Percentiles rank a stretch among this genome's conserved stretches.
phyloP scores from a whole-genome alignment of 2,888 invertebrate species.

The Tyria jacobaeae region DNA sequence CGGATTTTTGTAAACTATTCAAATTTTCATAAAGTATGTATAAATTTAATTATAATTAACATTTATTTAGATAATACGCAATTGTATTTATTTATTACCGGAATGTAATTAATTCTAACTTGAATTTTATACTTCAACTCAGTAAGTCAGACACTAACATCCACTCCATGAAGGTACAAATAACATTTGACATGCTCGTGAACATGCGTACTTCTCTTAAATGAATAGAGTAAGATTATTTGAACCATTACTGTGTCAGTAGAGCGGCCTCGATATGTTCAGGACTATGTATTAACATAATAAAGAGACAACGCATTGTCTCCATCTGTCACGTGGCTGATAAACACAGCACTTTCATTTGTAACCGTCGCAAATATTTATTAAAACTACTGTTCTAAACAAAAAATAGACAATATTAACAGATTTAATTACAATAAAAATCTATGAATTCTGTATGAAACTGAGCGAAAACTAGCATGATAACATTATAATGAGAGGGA shows the following conservation, averaged over 20 bases:
- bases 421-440: background rate
- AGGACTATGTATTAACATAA: constrained; percentile 47
- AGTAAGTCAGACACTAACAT: too few relatives aligned
- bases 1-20: background rate
- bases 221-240: constrained; percentile 8
- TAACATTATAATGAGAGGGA: too few relatives aligned
- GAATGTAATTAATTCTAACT: background rate
- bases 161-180: too few relatives aligned
- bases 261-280: constrained; percentile 36
- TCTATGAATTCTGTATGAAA: background rate
- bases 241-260: constrained; percentile 42
- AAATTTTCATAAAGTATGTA: background rate
- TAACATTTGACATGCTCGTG: background rate
- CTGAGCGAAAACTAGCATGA: too few relatives aligned
- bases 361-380: background rate
- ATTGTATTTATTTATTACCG: background rate
- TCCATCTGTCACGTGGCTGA: background rate
- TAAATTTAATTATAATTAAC: background rate
- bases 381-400: background rate
- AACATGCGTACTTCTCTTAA: background rate
- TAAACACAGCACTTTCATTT: constrained; percentile 16
- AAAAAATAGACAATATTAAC: background rate
- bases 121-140: background rate
- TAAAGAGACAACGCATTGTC: constrained; percentile 22
- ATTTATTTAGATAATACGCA: background rate